phyloP scores from a whole-genome alignment of 2,888 invertebrate genomes.

The Colostygia pectinataria region DNA sequence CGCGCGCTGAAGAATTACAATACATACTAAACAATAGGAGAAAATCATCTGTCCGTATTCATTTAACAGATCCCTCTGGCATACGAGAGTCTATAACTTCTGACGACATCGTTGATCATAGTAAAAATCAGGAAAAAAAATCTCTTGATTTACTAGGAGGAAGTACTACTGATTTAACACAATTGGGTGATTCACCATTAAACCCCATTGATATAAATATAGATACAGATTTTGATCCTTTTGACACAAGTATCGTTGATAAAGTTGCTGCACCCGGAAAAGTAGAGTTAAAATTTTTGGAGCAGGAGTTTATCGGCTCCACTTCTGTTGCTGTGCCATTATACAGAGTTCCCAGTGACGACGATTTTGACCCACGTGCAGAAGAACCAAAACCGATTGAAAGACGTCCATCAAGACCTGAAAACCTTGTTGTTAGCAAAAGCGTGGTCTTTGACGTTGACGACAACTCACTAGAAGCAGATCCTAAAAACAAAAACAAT shows the following conservation, averaged over 20 bases:
- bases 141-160: constrained; percentile 88
- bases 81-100: constrained; percentile 81
- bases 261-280: constrained; percentile 88
- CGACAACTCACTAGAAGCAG: constrained; percentile 70
- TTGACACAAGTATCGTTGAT: constrained; percentile 91
- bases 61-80: constrained; percentile 85
- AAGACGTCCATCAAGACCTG: constrained; percentile 85
- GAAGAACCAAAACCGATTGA: constrained; percentile 78
- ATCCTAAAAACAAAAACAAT: constrained; percentile 84
- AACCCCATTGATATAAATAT: constrained; percentile 82
- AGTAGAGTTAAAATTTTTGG: constrained; percentile 90
- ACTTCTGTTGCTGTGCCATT: constrained; percentile 45
- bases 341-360: constrained; percentile 85
- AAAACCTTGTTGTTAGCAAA: constrained; percentile 79
- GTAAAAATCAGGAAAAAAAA: constrained; percentile 61
- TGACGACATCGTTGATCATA: constrained; percentile 65
- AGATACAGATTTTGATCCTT: constrained; percentile 89
- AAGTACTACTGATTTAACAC: constrained; percentile 89
- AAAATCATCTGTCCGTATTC: constrained; percentile 83
- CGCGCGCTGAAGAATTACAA: constrained; percentile 84
- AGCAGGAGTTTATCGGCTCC: constrained; percentile 87
- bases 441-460: constrained; percentile 81
- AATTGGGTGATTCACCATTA: constrained; percentile 86
- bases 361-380: constrained; percentile 92
- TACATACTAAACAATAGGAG: constrained; percentile 66